These are phyloP conservation scores for Cecropterus lyciades DNA, from an alignment of 1,140 invertebrate species.

Conservation along the genomic window DNA sequence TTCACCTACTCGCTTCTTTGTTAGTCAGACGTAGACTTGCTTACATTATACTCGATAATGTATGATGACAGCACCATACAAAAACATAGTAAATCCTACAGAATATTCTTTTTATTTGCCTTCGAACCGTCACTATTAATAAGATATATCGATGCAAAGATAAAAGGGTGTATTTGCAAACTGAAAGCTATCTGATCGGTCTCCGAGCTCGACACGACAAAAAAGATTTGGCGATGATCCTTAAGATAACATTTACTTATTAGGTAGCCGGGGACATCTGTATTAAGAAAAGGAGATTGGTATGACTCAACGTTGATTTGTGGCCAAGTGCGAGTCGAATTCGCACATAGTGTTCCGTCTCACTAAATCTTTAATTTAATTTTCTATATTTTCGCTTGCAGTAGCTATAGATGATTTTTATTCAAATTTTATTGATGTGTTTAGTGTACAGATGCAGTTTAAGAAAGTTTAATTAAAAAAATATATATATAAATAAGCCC, in stretches of 20 bases:
- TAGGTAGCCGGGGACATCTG: slow-evolving; percentile 55
- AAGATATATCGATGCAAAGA: slow-evolving; percentile 50
- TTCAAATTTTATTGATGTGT: too few species aligned
- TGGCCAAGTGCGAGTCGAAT: too few species aligned
- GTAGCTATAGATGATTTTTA: too few species aligned
- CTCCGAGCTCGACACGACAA: slow-evolving; percentile 47
- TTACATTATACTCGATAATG: slow-evolving; percentile 26
- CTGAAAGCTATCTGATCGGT: slow-evolving; percentile 67
- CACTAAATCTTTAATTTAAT: too few species aligned
- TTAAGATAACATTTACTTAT: slow-evolving; percentile 57
- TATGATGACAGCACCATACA: slow-evolving; percentile 27
- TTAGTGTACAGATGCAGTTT: too few species aligned
- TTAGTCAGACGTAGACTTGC: slow-evolving; percentile 15
- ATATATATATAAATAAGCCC: too few species aligned
- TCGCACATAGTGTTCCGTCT: too few species aligned
- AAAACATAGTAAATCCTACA: slow-evolving; percentile 22
- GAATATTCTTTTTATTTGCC: slow-evolving; percentile 45
- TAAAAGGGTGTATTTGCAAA: slow-evolving; percentile 68
- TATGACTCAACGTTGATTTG: too few species aligned
- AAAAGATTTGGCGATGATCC: slow-evolving; percentile 61
- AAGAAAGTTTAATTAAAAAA: too few species aligned
- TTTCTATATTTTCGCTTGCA: too few species aligned
- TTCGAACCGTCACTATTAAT: slow-evolving; percentile 52
- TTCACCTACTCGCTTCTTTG: neutral
- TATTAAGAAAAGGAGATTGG: slow-evolving; percentile 47